Evolutionary conservation across 2,888 invertebrate genomes (phyloP).

Genomic region (Aphrophora alni): DNA sequence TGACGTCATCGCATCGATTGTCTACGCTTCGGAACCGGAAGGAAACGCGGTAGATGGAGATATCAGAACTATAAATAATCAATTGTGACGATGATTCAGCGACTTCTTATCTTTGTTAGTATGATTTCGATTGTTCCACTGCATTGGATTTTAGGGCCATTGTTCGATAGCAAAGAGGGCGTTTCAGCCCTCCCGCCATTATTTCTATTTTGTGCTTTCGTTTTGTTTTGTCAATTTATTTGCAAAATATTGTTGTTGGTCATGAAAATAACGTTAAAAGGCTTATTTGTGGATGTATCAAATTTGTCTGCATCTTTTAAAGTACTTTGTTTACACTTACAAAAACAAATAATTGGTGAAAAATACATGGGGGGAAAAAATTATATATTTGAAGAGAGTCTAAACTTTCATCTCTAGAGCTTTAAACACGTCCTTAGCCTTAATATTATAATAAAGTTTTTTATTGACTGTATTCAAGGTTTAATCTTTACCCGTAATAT

Average conservation of each 20-base stretch:
- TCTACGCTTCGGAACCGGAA: background rate
- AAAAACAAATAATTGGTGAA: too few relatives aligned
- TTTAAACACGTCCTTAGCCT: too few relatives aligned
- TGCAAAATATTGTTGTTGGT: background rate
- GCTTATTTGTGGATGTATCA: too few relatives aligned
- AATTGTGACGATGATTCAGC: background rate
- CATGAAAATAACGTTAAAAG: too few relatives aligned
- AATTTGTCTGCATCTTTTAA: too few relatives aligned
- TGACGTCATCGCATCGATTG: background rate
- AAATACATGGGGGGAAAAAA: too few relatives aligned
- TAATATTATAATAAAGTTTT: too few relatives aligned
- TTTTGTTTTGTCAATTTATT: background rate
- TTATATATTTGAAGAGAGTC: too few relatives aligned
- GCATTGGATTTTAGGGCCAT: background rate
- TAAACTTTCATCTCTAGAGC: too few relatives aligned
- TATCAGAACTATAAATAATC: slow-evolving; percentile 1
- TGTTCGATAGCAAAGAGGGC: background rate
- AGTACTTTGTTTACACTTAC: too few relatives aligned
- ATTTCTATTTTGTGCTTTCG: background rate
- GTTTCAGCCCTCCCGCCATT: background rate
- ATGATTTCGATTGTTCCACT: background rate
- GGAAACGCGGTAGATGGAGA: slow-evolving; percentile 5
- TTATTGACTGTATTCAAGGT: too few relatives aligned
- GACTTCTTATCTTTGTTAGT: background rate
- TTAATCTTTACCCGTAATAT: too few relatives aligned